Base-by-base conservation (phyloP, 2,888 invertebrate genomes). In the Antheraea assamensis region DNA sequence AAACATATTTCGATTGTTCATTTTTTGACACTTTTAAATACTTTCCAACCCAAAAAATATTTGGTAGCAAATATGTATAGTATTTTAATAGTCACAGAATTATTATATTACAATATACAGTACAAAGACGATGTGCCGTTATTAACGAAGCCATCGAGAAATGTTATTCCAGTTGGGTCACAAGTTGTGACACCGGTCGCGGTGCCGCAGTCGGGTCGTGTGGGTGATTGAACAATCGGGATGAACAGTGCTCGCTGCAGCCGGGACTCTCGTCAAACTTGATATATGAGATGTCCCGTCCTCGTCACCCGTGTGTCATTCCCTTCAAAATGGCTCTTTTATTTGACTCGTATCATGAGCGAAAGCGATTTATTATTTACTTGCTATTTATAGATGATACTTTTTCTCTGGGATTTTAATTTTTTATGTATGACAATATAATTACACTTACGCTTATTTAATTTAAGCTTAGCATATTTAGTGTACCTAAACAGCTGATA, bases 231-330 rank as follows among this genome's bases (percentile, higher is more conserved):
- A 35, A 68, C 35, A 68, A 35, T 35, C 31, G 35, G 10, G 5
- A 21, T 35, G 68, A 35, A 68, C 35, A 35, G 35, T 68, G 68
- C 68, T 68, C 68, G 2, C 35, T 68, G 35, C 68, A 35, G 68
- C 68, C 21, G 61, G 68, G 68, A 35, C 35, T 35, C 68, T 68
- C 71, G 72, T 74, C 70, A 71, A 68, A 58, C 42, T 71, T 76
- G 76, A 77, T 77, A 75, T 75, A 78, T 78, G 75, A 72, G 64
- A 71, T 42, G 68, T 66, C 58, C 58, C 24, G 72, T 47, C 42
- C 42, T 42, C 42, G 42, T 0, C 42, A 42, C 70, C 52, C 74
- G 58, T 74, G 58, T 74, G 74, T 55, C 72, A 73, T 31, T 66
- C 58, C 58, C 58, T 31, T 30, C 31, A 19, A 66, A 21, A 66